phyloP scores from a whole-genome alignment of 2,113 vertebrate genomes.

The Neotoma lepida region DNA sequence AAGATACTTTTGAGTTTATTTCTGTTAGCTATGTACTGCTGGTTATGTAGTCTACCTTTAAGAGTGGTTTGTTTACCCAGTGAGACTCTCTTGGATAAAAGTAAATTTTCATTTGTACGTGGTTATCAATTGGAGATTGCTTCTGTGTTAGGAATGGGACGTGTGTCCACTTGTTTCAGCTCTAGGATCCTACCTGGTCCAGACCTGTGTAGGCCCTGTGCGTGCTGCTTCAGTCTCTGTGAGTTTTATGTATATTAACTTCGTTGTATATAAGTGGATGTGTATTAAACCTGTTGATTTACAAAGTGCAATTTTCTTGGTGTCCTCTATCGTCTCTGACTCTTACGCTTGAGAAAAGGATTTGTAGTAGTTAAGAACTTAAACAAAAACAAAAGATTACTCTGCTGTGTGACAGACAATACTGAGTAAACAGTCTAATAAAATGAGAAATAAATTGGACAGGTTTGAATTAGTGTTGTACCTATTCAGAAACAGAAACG shows the following conservation, averaged over 20 bases:
- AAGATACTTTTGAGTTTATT: neutral
- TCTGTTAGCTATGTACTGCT: too few species aligned
- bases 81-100: neutral
- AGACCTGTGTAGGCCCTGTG: too few species aligned
- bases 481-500: neutral
- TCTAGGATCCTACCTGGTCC: neutral
- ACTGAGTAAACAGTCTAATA: neutral
- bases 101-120: neutral
- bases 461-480: neutral
- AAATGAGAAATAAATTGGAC: neutral
- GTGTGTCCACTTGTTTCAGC: neutral
- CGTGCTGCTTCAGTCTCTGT: neutral
- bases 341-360: neutral
- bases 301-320: neutral
- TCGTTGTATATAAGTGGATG: neutral
- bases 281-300: neutral
- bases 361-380: neutral
- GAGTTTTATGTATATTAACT: neutral
- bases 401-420: neutral
- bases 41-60: too few species aligned
- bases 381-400: neutral
- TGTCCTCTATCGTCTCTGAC: neutral
- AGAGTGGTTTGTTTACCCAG: neutral
- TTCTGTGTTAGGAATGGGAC: neutral
- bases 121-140: neutral